These are phyloP conservation scores for Nasonia oneida DNA, from an alignment of 2,888 invertebrate genomes.

Conservation along the genomic window DNA sequence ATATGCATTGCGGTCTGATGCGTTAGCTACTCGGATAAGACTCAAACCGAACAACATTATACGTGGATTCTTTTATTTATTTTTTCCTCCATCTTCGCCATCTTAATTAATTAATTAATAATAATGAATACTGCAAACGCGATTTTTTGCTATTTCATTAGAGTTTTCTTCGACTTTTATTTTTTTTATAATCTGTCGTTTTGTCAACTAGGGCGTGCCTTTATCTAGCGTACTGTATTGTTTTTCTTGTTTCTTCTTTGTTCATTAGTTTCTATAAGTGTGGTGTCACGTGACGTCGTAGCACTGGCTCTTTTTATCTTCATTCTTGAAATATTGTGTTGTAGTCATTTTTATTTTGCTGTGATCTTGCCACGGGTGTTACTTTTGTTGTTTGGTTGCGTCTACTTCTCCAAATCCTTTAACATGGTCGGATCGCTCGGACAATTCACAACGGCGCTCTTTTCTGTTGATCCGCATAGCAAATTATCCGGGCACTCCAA, in stretches of 20 bases:
- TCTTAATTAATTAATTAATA: constrained; percentile 62
- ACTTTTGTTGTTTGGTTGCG: constrained; percentile 33
- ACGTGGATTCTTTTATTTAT: constrained; percentile 61
- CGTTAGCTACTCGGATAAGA: constrained; percentile 68
- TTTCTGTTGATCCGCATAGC: constrained; percentile 15
- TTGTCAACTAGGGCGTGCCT: constrained; percentile 69
- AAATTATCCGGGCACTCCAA: constrained; percentile 38
- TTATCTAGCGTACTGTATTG: constrained; percentile 66
- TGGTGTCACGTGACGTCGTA: constrained; percentile 65
- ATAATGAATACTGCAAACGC: constrained; percentile 73
- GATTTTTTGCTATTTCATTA: constrained; percentile 68
- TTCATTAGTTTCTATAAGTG: constrained; percentile 62
- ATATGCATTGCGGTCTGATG: constrained; percentile 70
- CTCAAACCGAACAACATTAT: constrained; percentile 71
- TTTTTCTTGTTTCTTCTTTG: constrained; percentile 51
- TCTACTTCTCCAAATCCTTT: constrained; percentile 31
- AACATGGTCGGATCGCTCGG: constrained; percentile 44
- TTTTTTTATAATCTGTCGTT: constrained; percentile 39
- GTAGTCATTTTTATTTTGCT: constrained; percentile 3
- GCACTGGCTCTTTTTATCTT: constrained; percentile 25
- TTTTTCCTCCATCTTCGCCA: constrained; percentile 31
- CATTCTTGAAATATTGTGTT: not conserved
- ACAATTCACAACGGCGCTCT: constrained; percentile 54
- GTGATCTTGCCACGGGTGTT: constrained; percentile 13
- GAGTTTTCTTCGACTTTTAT: constrained; percentile 64